A percentile compares a stretch with the other conserved stretches of the same genome.
Evolutionary conservation across 2,797 vertebrate species (phyloP).

Genomic region (Smutsia gigantea): DNA sequence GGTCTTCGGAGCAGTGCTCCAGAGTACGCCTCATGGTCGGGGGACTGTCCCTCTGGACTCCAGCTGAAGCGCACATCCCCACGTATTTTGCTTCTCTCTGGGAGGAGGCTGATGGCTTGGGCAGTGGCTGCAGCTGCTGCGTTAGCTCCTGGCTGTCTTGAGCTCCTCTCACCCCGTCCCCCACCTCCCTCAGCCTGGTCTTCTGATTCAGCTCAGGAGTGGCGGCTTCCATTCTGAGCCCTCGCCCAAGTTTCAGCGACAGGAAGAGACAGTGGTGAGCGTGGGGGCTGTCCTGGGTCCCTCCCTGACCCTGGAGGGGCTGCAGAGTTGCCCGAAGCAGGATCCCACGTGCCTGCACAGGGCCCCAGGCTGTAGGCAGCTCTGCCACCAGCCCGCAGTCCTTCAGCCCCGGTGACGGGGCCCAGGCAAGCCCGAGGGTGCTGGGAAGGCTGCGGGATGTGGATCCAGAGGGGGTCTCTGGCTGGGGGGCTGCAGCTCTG

Average conservation of each 20-base stretch:
- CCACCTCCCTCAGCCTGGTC: not conserved
- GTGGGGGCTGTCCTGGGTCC: not conserved
- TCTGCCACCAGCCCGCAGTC: conserved; percentile 51
- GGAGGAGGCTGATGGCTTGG: conserved; percentile 64
- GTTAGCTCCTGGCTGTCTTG: conserved; percentile 7
- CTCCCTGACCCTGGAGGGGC: conserved; percentile 50
- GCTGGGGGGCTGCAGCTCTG: conserved; percentile 77
- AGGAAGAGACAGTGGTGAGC: conserved; percentile 65
- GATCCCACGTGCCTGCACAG: conserved; percentile 46
- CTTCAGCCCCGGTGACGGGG: conserved; percentile 65
- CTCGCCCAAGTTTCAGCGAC: conserved; percentile 68
- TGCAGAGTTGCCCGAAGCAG: conserved; percentile 32
- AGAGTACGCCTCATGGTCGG: conserved; percentile 86
- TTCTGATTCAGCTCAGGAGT: not conserved
- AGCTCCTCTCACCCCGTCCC: not conserved
- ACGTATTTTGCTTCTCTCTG: conserved; percentile 88
- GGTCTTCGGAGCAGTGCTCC: conserved; percentile 84
- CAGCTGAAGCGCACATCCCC: conserved; percentile 85
- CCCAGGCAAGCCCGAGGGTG: conserved; percentile 9
- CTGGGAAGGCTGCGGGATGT: not conserved
- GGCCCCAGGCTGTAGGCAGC: conserved; percentile 20
- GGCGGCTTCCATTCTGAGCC: conserved; percentile 80
- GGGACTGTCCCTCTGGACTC: conserved; percentile 83
- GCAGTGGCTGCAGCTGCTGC: conserved; percentile 64
- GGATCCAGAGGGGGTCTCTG: conserved; percentile 62